A percentile compares a stretch with the other conserved stretches of the same genome.
These are phyloP conservation scores for Cepphus grylle DNA, from an alignment of 2,113 vertebrate genomes.

Conservation along the genomic window DNA sequence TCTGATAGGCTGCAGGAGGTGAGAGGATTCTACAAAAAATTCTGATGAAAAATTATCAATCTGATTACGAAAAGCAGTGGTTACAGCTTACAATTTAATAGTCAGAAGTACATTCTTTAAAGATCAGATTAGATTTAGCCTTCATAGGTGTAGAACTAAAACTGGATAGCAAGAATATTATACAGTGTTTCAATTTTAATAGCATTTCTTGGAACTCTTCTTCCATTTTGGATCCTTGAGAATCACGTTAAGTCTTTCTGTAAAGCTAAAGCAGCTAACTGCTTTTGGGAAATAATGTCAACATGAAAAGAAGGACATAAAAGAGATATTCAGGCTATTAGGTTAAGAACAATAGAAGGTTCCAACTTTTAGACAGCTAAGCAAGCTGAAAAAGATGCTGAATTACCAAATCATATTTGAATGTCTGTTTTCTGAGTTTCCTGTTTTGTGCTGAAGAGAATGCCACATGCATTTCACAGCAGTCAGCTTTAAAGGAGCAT, in stretches of 20 bases:
- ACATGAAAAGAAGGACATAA: neutral
- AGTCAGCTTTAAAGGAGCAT: neutral
- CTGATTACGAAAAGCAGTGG: neutral
- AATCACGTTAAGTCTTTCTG: neutral
- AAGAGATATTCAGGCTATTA: neutral
- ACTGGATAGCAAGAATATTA: neutral
- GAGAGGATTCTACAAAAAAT: neutral
- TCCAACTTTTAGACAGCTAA: neutral
- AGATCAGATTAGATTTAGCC: neutral
- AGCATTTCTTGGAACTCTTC: neutral
- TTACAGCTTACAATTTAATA: neutral
- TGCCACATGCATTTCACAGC: neutral
- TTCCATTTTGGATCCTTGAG: neutral
- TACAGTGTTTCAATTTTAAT: neutral
- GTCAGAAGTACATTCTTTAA: neutral
- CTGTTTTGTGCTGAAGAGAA: neutral
- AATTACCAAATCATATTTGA: neutral
- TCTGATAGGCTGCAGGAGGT: neutral
- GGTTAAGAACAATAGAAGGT: neutral
- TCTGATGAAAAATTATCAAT: neutral
- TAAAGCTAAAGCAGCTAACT: neutral
- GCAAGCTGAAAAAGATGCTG: neutral
- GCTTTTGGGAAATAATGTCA: neutral
- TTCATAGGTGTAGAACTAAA: neutral
- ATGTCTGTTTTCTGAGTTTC: neutral